These are phyloP conservation scores for Zoanthus sociatus DNA, from an alignment of 92 coral and sea anemone genomes.

Conservation along the genomic window DNA sequence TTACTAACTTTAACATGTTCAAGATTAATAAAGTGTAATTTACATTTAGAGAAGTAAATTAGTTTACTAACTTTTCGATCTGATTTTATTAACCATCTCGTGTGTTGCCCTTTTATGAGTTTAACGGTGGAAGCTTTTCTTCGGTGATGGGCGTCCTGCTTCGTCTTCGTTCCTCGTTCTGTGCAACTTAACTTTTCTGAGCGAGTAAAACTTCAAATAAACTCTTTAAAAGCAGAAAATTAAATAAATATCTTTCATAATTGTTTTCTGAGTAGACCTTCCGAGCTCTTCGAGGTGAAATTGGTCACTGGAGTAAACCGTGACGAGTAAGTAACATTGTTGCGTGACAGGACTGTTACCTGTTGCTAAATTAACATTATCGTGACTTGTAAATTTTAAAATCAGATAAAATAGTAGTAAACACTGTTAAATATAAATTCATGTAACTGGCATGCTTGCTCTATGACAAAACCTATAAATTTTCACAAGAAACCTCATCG, in stretches of 20 bases:
- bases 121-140: background rate
- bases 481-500: background rate
- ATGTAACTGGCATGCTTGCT: constrained; percentile 30
- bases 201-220: background rate
- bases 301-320: constrained; percentile 39
- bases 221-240: background rate
- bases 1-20: too few relatives aligned
- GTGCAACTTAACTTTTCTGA: constrained; percentile 14
- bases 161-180: background rate
- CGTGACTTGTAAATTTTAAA: background rate
- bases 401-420: background rate
- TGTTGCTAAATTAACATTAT: background rate
- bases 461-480: background rate
- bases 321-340: constrained; percentile 42
- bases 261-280: constrained; percentile 45
- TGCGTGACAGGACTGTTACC: background rate
- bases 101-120: background rate
- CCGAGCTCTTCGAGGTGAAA: constrained; percentile 48
- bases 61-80: background rate
- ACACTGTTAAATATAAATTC: constrained; percentile 1
- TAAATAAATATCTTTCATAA: constrained; percentile 15
- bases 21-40: too few relatives aligned
- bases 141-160: constrained; percentile 27
- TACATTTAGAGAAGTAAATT: too few relatives aligned
- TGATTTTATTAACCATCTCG: background rate